Conservation (phyloP, 2,888 invertebrate genomes). For the Imbricaverruca yamaguchii region DNA sequence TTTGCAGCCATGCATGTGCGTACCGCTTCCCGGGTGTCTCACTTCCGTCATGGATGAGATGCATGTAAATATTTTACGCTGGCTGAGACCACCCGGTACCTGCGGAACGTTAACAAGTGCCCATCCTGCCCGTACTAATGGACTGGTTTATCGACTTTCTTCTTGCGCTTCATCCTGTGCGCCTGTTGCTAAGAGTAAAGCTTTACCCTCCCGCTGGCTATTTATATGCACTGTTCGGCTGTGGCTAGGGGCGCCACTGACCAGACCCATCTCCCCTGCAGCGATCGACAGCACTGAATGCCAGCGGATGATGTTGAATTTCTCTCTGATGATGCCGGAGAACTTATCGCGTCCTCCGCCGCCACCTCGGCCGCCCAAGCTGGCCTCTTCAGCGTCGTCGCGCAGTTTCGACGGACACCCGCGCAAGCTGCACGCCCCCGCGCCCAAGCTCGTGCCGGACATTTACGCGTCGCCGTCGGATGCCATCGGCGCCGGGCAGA, state of each 20-base stretch:
- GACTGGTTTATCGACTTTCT: no score
- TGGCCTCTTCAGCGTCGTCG: conserved; percentile 38
- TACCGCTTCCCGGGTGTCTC: conserved; percentile 28
- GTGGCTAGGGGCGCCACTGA: conserved; percentile 24
- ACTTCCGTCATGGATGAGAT: no score
- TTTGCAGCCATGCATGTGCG: conserved; percentile 37
- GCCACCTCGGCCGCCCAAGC: conserved; percentile 36
- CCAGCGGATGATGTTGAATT: conserved; percentile 15
- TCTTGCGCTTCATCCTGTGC: no score
- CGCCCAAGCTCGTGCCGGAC: neutral
- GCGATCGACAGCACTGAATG: conserved; percentile 36
- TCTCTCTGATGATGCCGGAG: conserved; percentile 28
- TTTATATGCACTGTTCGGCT: conserved; percentile 28
- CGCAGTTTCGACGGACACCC: conserved; percentile 42
- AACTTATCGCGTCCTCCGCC: neutral
- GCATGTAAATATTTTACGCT: no score
- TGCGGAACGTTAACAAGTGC: no score
- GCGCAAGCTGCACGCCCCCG: neutral
- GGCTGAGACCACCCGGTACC: no score
- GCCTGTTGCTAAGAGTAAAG: no score
- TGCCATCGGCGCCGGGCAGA: neutral
- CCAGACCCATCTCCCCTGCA: neutral
- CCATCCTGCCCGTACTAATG: no score
- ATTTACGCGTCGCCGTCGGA: neutral
- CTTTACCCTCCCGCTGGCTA: no score